These are phyloP conservation scores for Cenopis cana DNA, from an alignment of 2,888 invertebrate genomes.

Conservation along the genomic window DNA sequence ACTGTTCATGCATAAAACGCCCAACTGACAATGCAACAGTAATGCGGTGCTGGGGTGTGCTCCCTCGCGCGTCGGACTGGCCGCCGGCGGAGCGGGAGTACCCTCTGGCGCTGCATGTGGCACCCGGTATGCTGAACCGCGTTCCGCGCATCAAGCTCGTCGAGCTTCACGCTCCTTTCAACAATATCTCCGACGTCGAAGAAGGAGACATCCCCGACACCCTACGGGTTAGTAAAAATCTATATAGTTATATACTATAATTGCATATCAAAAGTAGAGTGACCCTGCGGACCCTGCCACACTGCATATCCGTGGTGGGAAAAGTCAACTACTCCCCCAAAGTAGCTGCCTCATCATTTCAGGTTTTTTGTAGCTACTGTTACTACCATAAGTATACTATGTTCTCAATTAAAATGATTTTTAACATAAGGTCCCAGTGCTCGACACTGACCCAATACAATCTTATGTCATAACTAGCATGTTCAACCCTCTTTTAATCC, in stretches of 20 bases:
- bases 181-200: constrained; percentile 6
- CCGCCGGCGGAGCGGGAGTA: constrained; percentile 38
- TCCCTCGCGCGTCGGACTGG: constrained; percentile 42
- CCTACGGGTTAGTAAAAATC: constrained; percentile 19
- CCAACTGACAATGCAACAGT: constrained; percentile 46
- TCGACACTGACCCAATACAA: too few species aligned
- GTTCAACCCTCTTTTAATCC: too few species aligned
- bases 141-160: background rate
- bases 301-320: background rate
- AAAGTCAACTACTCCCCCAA: background rate
- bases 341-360: too few species aligned
- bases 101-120: constrained; percentile 19
- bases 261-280: too few species aligned
- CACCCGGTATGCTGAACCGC: background rate
- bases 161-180: constrained; percentile 22
- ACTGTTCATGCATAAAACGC: constrained; percentile 9
- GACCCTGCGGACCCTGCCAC: too few species aligned
- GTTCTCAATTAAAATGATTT: too few species aligned
- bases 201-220: background rate
- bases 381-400: too few species aligned
- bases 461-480: too few species aligned
- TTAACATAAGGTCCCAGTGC: too few species aligned
- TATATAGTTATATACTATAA: background rate
- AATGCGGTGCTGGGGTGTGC: constrained; percentile 45
- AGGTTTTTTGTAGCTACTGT: too few species aligned